Evolutionary conservation across 2,888 invertebrate species (phyloP).

Genomic region (Limnephilus marmoratus): DNA sequence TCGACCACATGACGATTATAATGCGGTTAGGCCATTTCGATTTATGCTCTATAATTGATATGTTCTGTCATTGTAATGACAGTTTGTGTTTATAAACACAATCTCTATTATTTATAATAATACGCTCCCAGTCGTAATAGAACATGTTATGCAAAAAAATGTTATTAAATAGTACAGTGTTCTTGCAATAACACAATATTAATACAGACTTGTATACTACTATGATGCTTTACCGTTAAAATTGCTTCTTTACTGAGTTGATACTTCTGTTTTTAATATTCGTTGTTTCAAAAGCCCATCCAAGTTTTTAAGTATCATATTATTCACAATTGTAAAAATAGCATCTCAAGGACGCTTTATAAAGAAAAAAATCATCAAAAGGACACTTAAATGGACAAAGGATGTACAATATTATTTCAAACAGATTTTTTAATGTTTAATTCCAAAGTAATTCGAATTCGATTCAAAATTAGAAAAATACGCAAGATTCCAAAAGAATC

Average conservation of each 20-base stretch:
- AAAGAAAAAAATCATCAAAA: no score
- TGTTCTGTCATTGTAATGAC: not conserved
- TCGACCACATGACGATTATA: not conserved
- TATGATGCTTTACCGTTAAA: no score
- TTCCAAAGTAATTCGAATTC: no score
- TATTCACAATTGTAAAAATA: not conserved
- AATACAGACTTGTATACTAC: no score
- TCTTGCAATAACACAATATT: not conserved
- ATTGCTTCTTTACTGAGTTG: not conserved
- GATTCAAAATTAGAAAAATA: no score
- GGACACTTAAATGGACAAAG: no score
- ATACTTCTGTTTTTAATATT: not conserved
- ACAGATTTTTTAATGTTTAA: no score
- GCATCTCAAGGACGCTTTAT: no score
- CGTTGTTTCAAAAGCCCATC: not conserved
- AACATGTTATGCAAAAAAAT: not conserved
- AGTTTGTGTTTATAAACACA: not conserved
- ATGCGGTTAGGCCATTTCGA: constrained; percentile 4
- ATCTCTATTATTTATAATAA: not conserved
- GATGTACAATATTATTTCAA: no score
- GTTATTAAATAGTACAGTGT: not conserved
- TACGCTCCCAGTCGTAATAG: not conserved
- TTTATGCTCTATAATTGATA: constrained; percentile 16
- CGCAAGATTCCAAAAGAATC: no score
- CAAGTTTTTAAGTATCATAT: not conserved